A percentile compares a stretch with the other conserved stretches of the same genome.
These are phyloP conservation scores for Leptodactylus fuscus DNA, from an alignment of 2,113 vertebrate genomes.

Conservation along the genomic window DNA sequence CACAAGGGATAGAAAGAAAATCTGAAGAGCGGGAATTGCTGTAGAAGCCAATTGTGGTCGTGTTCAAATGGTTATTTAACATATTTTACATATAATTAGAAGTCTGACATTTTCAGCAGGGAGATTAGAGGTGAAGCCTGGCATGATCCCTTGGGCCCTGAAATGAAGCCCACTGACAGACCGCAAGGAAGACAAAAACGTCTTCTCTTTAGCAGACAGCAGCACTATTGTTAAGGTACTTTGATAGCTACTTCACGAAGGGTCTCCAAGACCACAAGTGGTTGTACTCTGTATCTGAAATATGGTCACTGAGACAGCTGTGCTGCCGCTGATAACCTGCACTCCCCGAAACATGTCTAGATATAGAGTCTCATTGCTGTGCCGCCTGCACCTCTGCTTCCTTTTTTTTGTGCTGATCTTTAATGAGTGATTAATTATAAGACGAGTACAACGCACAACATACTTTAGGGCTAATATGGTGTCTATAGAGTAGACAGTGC, in stretches of 20 bases:
- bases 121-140: background rate
- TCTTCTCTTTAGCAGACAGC: background rate
- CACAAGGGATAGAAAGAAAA: background rate
- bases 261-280: background rate
- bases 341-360: background rate
- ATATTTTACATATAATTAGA: conserved; percentile 41
- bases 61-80: background rate
- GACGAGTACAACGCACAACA: too few relatives aligned
- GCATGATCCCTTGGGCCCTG: background rate
- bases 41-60: background rate
- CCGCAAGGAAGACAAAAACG: conserved; percentile 17
- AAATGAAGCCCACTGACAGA: background rate
- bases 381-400: background rate
- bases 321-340: background rate
- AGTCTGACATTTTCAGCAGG: conserved; percentile 1
- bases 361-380: background rate
- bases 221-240: background rate
- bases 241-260: conserved; percentile 7
- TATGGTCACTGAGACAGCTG: background rate
- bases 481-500: background rate
- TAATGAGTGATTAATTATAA: too few relatives aligned
- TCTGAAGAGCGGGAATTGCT: background rate
- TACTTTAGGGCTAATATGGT: too few relatives aligned
- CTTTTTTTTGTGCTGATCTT: too few relatives aligned
- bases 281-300: background rate